Evolutionary conservation across 2,888 invertebrate genomes (phyloP).

Genomic region (Leptarthrus brevirostris): DNA sequence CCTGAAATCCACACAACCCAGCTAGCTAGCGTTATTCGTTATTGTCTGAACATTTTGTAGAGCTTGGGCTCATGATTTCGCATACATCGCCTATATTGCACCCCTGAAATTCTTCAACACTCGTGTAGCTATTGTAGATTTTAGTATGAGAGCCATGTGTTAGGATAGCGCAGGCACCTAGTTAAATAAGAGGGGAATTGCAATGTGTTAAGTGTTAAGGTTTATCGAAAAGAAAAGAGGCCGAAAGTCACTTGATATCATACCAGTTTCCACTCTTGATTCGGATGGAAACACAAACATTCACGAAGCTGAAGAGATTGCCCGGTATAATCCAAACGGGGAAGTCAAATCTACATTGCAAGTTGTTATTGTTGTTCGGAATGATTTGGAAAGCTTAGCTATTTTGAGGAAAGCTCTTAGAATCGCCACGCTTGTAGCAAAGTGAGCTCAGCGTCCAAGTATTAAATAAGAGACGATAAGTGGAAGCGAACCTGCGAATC

Average conservation of each 20-base stretch:
- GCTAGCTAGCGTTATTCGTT: neutral
- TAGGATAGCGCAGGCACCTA: neutral
- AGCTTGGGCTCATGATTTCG: constrained; percentile 20
- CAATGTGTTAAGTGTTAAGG: constrained; percentile 18
- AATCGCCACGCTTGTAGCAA: neutral
- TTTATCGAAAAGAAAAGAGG: constrained; percentile 24
- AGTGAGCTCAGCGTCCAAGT: neutral
- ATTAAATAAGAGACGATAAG: constrained; percentile 1
- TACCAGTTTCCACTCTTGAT: too few species aligned
- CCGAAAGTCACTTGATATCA: constrained; percentile 28
- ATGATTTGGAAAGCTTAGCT: neutral
- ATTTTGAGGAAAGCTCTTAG: neutral
- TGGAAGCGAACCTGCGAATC: neutral
- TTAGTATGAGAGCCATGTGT: too few species aligned
- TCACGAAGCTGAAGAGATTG: too few species aligned
- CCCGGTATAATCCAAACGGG: neutral
- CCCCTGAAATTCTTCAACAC: constrained; percentile 5
- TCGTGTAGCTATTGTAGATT: too few species aligned
- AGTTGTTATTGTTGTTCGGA: neutral
- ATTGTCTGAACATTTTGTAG: neutral
- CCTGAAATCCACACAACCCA: constrained; percentile 1
- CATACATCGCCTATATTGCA: constrained; percentile 15
- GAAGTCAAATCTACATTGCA: constrained; percentile 6
- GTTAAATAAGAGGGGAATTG: constrained; percentile 6
- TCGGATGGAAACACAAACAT: too few species aligned